Conservation (phyloP, 2,797 vertebrate species). For the Melanogrammus aeglefinus region DNA sequence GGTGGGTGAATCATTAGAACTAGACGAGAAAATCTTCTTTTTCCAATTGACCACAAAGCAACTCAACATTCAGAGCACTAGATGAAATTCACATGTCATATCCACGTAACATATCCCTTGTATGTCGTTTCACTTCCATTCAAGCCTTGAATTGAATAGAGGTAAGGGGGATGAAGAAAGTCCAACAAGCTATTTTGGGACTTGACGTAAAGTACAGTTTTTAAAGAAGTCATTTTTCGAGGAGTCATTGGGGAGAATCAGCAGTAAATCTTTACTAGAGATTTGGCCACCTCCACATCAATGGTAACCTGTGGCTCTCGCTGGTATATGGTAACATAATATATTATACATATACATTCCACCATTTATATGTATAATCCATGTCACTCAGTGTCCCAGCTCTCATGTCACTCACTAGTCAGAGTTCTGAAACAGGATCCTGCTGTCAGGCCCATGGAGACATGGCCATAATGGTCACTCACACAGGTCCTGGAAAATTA, state of each 20-base stretch:
- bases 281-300: conserved; percentile 58
- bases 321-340: conserved; percentile 35
- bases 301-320: conserved; percentile 57
- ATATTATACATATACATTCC: conserved; percentile 41
- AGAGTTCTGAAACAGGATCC: not conserved
- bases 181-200: conserved; percentile 25
- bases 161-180: not conserved
- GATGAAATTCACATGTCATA: not conserved
- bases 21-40: not conserved
- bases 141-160: not conserved
- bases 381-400: not conserved
- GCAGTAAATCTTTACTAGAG: conserved; percentile 47
- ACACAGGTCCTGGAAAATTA: not conserved
- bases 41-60: not conserved
- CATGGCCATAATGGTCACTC: not conserved
- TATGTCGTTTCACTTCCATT: not conserved
- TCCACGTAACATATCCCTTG: not conserved
- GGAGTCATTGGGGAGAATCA: conserved; percentile 52
- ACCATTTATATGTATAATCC: conserved; percentile 15
- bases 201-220: conserved; percentile 40
- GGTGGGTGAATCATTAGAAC: not conserved
- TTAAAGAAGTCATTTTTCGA: conserved; percentile 38
- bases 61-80: not conserved
- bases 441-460: not conserved
- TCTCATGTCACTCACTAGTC: not conserved